Conservation (phyloP, 2,797 vertebrate species). For the Coilia nasus region DNA sequence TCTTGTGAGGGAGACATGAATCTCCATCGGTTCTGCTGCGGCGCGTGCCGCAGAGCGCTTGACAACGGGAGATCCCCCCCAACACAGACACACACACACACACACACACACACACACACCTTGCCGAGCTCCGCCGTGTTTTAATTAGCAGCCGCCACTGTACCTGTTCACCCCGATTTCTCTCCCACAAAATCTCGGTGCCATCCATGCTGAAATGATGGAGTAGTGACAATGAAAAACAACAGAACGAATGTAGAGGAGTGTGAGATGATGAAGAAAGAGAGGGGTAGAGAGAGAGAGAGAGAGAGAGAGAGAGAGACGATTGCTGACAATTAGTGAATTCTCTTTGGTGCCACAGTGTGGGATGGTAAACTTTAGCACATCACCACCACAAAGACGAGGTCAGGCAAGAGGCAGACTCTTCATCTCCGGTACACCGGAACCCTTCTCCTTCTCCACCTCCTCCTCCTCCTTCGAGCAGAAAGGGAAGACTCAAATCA, state of each 20-base stretch:
- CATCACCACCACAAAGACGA: too few relatives aligned
- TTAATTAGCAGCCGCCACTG: constrained; percentile 4
- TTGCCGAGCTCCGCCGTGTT: not conserved
- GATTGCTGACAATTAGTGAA: not conserved
- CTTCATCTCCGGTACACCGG: too few relatives aligned
- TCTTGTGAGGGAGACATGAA: not conserved
- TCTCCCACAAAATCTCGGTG: not conserved
- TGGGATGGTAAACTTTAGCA: too few relatives aligned
- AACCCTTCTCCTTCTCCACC: too few relatives aligned
- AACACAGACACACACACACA: too few relatives aligned
- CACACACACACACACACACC: too few relatives aligned
- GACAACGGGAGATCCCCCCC: not conserved
- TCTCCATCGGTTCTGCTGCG: not conserved
- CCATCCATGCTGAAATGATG: not conserved
- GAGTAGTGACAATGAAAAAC: not conserved
- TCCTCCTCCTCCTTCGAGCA: not conserved
- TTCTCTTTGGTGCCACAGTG: too few relatives aligned
- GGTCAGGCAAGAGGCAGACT: too few relatives aligned
- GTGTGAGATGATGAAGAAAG: not conserved
- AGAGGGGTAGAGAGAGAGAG: not conserved
- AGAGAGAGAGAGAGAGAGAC: constrained; percentile 3
- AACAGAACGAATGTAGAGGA: not conserved
- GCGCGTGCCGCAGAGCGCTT: not conserved
- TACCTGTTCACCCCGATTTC: not conserved
- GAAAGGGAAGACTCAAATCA: not conserved